Evolutionary conservation across 1,140 invertebrate species (phyloP).

Genomic region (Sesamia nonagrioides): DNA sequence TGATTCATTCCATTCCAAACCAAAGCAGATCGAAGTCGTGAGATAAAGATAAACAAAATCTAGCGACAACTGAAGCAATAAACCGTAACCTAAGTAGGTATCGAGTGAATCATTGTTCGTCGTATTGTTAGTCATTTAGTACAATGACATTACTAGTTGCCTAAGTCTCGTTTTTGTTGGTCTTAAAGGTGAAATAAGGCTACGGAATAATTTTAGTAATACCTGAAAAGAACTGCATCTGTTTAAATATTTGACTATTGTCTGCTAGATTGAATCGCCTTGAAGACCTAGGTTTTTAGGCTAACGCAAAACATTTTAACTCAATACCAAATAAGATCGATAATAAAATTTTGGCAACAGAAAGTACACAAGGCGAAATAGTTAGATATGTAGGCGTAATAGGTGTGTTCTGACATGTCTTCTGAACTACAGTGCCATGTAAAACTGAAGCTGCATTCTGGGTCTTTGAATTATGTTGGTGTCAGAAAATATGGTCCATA

Average conservation of each 20-base stretch:
- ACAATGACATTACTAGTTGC: not conserved
- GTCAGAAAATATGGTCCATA: too few species aligned
- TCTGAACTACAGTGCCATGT: too few species aligned
- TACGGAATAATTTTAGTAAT: not conserved
- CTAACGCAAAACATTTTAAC: too few species aligned
- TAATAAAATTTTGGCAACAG: too few species aligned
- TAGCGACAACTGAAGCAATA: not conserved
- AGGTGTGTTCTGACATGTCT: too few species aligned
- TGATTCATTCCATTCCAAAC: slow-evolving; percentile 8
- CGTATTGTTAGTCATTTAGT: slow-evolving; percentile 13
- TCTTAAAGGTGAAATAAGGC: not conserved
- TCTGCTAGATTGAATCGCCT: not conserved
- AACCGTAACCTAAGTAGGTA: not conserved
- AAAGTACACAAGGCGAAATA: not conserved
- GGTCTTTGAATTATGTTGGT: too few species aligned
- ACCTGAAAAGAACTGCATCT: not conserved
- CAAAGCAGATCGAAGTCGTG: not conserved
- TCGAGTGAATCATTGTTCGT: slow-evolving; percentile 3
- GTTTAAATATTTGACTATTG: not conserved
- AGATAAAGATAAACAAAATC: slow-evolving; percentile 17
- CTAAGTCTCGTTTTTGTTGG: slow-evolving; percentile 1
- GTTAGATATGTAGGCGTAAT: too few species aligned
- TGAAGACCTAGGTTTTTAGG: too few species aligned
- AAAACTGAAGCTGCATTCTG: too few species aligned
- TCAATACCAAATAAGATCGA: too few species aligned